phyloP scores from a whole-genome alignment of 2,797 vertebrate species.

The Alectoris magna region DNA sequence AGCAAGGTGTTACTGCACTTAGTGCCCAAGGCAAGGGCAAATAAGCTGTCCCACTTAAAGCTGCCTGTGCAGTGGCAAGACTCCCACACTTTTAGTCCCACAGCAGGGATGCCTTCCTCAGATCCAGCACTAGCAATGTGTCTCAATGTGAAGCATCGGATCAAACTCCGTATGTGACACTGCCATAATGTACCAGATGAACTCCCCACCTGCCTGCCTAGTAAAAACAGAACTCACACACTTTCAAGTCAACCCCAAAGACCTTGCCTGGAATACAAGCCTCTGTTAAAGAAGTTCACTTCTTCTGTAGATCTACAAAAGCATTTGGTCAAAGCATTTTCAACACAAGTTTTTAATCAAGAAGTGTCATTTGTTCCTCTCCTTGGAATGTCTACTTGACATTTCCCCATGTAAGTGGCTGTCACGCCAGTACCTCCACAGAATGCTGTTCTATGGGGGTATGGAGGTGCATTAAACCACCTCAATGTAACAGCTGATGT shows the following conservation, averaged over 20 bases:
- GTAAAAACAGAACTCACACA: not conserved
- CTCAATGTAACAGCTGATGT: rapidly evolving
- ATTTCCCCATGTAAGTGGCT: not conserved
- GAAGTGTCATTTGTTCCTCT: not conserved
- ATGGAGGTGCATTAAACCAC: not conserved
- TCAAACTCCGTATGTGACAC: not conserved
- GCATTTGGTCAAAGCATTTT: not conserved
- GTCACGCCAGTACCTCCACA: not conserved
- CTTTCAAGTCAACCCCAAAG: not conserved
- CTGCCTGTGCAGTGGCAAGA: not conserved
- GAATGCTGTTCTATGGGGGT: not conserved
- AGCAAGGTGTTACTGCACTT: not conserved
- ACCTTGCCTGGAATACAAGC: not conserved
- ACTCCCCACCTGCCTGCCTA: not conserved
- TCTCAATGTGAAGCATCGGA: not conserved
- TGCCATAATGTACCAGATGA: not conserved
- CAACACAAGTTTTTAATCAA: not conserved
- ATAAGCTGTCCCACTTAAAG: not conserved
- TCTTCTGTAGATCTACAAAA: not conserved
- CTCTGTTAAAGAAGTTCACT: not conserved
- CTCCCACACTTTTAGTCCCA: not conserved
- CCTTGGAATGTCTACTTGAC: no score
- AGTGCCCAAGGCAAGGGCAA: not conserved
- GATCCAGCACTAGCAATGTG: rapidly evolving
- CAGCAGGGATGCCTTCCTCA: rapidly evolving